Evolutionary conservation across 2,113 vertebrate genomes (phyloP), one percentile per base, ranked within the genome.

Genomic region (Callopanchax toddi): DNA sequence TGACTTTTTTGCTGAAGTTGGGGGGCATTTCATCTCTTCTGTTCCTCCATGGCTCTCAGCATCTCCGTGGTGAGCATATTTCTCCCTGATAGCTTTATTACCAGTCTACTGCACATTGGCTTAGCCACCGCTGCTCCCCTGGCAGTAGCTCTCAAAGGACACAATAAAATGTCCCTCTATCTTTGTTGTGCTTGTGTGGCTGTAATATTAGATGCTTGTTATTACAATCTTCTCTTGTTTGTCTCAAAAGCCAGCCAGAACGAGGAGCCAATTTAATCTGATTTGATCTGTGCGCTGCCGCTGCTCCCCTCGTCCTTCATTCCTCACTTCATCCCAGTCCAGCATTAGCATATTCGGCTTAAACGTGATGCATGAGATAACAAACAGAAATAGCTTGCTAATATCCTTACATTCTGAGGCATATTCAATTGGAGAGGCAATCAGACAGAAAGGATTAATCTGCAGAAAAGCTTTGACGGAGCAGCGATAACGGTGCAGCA

Each of bases 361-460:
- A 29, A 23, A 63, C 20, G 23, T 42, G 48, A 43, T 43, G 60
- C 21, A 20, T 26, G 34, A 25, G 21, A 54, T 21, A 22, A 36
- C 25, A 46, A 72, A 78, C 36, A 59, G 29, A 74, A 62, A 67
- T 13, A 69, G 12, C 45, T 61, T 11, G 8, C 46, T 61, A 51
- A 74, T 73, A 64, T 67, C 68, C 39, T 37, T 60, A 52, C 70
- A 82, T 77, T 67, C 34, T 21, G 48, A 76, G 29, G 74, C 68
- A 56, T 67, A 65, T 81, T 85, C 67, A 78, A 83, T 78, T 71
- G 59, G 58, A n/a, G n/a, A 39, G 55, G n/a, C 62, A 84, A 84
- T 80, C 65, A 71, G 56, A 74, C 49, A 67, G 60, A 21, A 17
- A 5, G 67, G 67, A 75, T 63, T 42, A 60, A 79, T 71, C 64